Evolutionary conservation across 2,888 invertebrate species (phyloP).

Genomic region (Acleris holmiana): DNA sequence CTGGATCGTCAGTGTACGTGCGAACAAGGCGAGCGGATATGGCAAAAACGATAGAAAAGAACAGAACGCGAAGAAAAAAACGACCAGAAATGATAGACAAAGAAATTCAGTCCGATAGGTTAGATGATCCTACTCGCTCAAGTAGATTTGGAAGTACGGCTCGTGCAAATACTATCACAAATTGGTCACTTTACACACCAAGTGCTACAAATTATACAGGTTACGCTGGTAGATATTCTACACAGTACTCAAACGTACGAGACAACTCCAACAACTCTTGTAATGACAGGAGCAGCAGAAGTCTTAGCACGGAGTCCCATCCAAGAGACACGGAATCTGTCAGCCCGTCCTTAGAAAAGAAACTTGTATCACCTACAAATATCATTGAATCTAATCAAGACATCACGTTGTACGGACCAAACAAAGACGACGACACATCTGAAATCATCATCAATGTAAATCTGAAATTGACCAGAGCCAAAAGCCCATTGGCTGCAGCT

Average conservation of each 20-base stretch:
- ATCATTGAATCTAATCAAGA: slow-evolving; percentile 57
- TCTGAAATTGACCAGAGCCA: slow-evolving; percentile 72
- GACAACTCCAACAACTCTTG: slow-evolving; percentile 60
- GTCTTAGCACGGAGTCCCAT: slow-evolving; percentile 68
- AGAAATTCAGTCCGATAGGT: slow-evolving; percentile 89
- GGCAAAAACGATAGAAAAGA: slow-evolving; percentile 89
- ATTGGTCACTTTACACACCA: slow-evolving; percentile 87
- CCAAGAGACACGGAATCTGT: slow-evolving; percentile 58
- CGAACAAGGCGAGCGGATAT: slow-evolving; percentile 88
- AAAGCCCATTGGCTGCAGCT: slow-evolving; percentile 54
- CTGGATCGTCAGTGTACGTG: slow-evolving; percentile 85
- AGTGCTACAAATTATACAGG: slow-evolving; percentile 69
- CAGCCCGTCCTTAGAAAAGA: slow-evolving; percentile 49
- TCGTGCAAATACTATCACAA: slow-evolving; percentile 81
- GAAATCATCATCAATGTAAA: slow-evolving; percentile 78
- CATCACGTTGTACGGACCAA: slow-evolving; percentile 64
- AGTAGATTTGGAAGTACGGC: slow-evolving; percentile 85
- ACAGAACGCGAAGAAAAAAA: slow-evolving; percentile 84
- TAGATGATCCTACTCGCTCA: slow-evolving; percentile 87
- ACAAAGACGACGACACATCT: slow-evolving; percentile 70
- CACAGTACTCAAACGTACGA: slow-evolving; percentile 70
- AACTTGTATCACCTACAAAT: slow-evolving; percentile 28
- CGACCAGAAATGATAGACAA: slow-evolving; percentile 86
- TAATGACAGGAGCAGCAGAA: slow-evolving; percentile 68
- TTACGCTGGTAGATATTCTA: slow-evolving; percentile 78